A percentile compares a stretch with the other conserved stretches of the same genome.
Conservation (phyloP, 2,797 vertebrate species). For the Echiichthys vipera region DNA sequence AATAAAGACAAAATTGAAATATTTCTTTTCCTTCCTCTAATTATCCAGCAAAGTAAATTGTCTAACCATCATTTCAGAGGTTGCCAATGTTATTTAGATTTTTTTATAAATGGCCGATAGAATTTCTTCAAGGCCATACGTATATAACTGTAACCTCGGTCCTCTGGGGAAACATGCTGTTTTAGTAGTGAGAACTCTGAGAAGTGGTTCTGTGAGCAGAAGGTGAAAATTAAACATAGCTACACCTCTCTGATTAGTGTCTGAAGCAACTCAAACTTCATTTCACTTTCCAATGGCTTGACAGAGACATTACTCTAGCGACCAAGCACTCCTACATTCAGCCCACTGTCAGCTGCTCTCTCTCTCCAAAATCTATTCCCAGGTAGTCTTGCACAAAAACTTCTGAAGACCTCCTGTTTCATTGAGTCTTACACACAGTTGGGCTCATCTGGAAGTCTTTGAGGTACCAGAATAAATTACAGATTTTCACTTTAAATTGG, state of each 20-base stretch:
- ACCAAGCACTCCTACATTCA: not conserved
- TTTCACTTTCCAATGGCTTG: slow-evolving; percentile 6
- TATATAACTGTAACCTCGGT: not conserved
- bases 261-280: slow-evolving; percentile 15
- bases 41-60: not conserved
- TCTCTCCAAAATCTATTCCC: not conserved
- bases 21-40: not conserved
- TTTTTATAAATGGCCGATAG: not conserved
- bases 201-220: not conserved
- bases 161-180: not conserved
- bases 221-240: slow-evolving; percentile 4
- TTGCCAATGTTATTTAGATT: not conserved
- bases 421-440: not conserved
- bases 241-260: slow-evolving; percentile 22
- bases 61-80: not conserved
- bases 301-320: not conserved
- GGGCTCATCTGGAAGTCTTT: slow-evolving; percentile 1
- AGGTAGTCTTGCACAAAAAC: not conserved
- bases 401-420: not conserved
- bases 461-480: slow-evolving; percentile 14
- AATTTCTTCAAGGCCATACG: not conserved
- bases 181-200: not conserved
- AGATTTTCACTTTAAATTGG: slow-evolving; percentile 5
- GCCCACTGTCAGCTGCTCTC: not conserved
- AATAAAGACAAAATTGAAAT: not conserved